phyloP scores from a whole-genome alignment of 2,797 vertebrate genomes.

The Hylomyscus alleni region DNA sequence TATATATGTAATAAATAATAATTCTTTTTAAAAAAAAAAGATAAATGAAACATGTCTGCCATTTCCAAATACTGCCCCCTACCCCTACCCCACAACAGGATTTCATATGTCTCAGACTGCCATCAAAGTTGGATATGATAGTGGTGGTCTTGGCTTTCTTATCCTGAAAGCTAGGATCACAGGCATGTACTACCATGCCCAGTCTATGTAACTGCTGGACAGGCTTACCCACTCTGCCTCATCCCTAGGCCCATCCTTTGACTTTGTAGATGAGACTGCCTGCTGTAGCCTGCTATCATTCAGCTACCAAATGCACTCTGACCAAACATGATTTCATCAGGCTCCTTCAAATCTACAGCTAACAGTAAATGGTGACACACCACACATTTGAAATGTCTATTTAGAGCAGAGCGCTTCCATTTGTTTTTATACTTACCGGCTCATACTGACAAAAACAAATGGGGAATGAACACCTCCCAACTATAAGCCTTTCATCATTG shows the following conservation, averaged over 20 bases:
- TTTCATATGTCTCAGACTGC: neutral
- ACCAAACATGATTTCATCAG: constrained; percentile 68
- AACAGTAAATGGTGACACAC: constrained; percentile 59
- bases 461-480: constrained; percentile 60
- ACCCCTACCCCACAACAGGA: neutral
- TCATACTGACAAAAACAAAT: constrained; percentile 48
- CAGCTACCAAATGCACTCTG: constrained; percentile 36
- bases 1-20: too few relatives aligned
- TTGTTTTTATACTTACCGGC: constrained; percentile 63
- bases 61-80: constrained; percentile 30
- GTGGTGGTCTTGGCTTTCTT: neutral
- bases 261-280: neutral
- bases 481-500: constrained; percentile 68
- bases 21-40: too few relatives aligned
- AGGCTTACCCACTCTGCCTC: neutral
- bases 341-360: constrained; percentile 80
- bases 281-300: neutral
- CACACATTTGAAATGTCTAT: constrained; percentile 64
- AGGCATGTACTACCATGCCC: neutral
- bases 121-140: neutral
- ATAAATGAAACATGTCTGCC: neutral
- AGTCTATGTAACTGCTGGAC: neutral
- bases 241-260: neutral
- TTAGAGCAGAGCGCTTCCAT: constrained; percentile 61
- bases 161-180: neutral